phyloP scores from a whole-genome alignment of 2,888 invertebrate species.

The Ormyrus nitidulus region DNA sequence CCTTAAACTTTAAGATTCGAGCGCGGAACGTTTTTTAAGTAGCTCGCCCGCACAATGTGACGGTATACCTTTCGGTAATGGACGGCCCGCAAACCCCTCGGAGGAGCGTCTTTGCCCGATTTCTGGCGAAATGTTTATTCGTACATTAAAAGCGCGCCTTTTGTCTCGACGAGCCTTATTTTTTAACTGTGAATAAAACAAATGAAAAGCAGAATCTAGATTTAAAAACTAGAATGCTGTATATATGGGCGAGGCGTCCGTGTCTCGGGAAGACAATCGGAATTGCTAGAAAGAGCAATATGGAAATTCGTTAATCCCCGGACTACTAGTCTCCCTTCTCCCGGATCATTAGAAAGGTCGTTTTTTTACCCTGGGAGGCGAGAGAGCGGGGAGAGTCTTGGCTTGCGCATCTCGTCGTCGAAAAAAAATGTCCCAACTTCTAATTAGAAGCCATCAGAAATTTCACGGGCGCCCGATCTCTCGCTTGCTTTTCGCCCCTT shows the following conservation, averaged over 20 bases:
- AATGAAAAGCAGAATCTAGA: too few species aligned
- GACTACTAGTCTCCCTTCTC: not conserved
- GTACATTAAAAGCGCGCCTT: constrained; percentile 15
- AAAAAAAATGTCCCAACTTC: constrained; percentile 54
- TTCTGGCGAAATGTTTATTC: constrained; percentile 16
- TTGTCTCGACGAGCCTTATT: not conserved
- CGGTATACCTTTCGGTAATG: not conserved
- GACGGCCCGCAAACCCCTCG: not conserved
- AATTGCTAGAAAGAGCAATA: not conserved
- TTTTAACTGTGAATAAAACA: too few species aligned
- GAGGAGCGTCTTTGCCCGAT: constrained; percentile 34
- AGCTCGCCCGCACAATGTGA: constrained; percentile 22
- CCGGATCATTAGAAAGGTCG: constrained; percentile 38
- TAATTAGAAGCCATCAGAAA: constrained; percentile 59
- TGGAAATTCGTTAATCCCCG: constrained; percentile 16
- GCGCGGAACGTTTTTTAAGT: constrained; percentile 43
- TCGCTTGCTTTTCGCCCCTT: constrained; percentile 67
- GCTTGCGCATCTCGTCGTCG: too few species aligned
- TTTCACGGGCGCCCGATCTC: constrained; percentile 64
- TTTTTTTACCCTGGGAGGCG: constrained; percentile 26
- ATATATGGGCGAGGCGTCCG: too few species aligned
- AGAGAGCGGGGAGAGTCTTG: not conserved
- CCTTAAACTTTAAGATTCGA: constrained; percentile 51
- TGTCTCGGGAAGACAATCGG: too few species aligned
- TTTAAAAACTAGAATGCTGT: too few species aligned